A percentile compares a stretch with the other conserved stretches of the same genome.
Conservation (phyloP, 1,140 invertebrate species). For the Oryzaephilus surinamensis region DNA sequence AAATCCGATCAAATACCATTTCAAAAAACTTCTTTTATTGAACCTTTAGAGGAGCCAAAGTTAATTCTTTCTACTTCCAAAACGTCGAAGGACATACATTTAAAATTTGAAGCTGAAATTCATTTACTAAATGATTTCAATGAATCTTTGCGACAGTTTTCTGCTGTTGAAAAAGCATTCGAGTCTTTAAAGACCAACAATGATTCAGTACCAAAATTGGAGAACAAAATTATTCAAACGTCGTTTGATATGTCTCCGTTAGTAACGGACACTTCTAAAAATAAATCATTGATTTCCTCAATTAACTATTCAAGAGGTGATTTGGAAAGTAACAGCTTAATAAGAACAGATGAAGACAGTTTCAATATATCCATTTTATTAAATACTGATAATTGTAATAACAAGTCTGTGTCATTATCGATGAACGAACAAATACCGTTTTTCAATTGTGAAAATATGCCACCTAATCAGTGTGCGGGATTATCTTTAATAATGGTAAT, state of each 20-base stretch:
- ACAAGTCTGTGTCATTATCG: no score
- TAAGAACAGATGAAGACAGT: background rate
- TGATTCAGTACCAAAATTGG: constrained; percentile 12
- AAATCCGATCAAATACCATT: background rate
- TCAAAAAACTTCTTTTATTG: no score
- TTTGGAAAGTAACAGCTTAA: background rate
- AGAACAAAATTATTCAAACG: constrained; percentile 18
- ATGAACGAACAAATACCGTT: background rate
- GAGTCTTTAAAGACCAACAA: constrained; percentile 17
- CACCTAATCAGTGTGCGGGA: constrained; percentile 6
- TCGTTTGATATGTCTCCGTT: constrained; percentile 7
- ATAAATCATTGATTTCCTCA: constrained; percentile 4
- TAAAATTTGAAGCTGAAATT: constrained; percentile 32
- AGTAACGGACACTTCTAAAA: background rate
- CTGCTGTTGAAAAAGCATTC: constrained; percentile 28
- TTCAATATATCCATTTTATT: constrained; percentile 4
- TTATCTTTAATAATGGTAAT: constrained; percentile 6
- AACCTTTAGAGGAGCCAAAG: no score
- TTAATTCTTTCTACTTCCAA: constrained; percentile 14
- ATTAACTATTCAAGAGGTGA: constrained; percentile 27
- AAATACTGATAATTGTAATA: constrained; percentile 1
- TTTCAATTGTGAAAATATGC: background rate
- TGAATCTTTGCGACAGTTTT: constrained; percentile 26
- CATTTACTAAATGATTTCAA: constrained; percentile 31
- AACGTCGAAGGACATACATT: constrained; percentile 26